These are phyloP conservation scores for Ectropis grisescens DNA, from an alignment of 1,140 invertebrate species.

Conservation along the genomic window DNA sequence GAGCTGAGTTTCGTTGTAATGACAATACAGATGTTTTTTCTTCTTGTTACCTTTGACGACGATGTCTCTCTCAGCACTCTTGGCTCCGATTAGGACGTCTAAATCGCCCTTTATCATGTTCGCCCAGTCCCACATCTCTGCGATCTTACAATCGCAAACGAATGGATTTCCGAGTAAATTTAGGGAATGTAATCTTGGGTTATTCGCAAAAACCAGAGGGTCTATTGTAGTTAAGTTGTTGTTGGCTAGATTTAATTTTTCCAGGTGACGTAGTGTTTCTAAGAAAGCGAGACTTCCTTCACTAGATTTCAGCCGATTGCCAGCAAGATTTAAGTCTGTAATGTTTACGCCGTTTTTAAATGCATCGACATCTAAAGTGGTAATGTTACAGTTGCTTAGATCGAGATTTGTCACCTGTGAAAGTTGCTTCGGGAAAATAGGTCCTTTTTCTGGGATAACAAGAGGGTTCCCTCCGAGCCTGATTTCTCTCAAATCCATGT, in stretches of 20 bases:
- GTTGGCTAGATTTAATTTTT: slow-evolving; percentile 75
- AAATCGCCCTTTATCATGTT: slow-evolving; percentile 75
- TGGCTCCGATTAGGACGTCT: slow-evolving; percentile 75
- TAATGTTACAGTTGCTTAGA: slow-evolving; percentile 76
- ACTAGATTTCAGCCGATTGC: slow-evolving; percentile 70
- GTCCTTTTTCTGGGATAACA: slow-evolving; percentile 69
- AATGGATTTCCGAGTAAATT: slow-evolving; percentile 80
- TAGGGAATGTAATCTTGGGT: slow-evolving; percentile 71
- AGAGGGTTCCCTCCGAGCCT: slow-evolving; percentile 79
- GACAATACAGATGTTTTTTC: slow-evolving; percentile 75
- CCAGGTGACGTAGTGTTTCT: slow-evolving; percentile 71
- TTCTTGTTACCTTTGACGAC: slow-evolving; percentile 73
- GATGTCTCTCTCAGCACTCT: slow-evolving; percentile 72
- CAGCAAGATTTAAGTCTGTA: slow-evolving; percentile 74
- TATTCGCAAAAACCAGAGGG: slow-evolving; percentile 70
- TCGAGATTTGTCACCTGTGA: slow-evolving; percentile 75
- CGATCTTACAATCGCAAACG: slow-evolving; percentile 77
- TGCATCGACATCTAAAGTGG: slow-evolving; percentile 72
- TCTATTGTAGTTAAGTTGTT: slow-evolving; percentile 75
- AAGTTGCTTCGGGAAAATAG: slow-evolving; percentile 75
- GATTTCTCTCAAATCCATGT: slow-evolving; percentile 77
- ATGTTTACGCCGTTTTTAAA: slow-evolving; percentile 75
- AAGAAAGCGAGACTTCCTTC: slow-evolving; percentile 71
- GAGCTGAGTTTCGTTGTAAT: slow-evolving; percentile 73
- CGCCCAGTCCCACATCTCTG: slow-evolving; percentile 82